Evolutionary conservation across 2,888 invertebrate genomes (phyloP), one percentile per base, ranked within the genome.

Genomic region (Ganaspis brasiliensis): DNA sequence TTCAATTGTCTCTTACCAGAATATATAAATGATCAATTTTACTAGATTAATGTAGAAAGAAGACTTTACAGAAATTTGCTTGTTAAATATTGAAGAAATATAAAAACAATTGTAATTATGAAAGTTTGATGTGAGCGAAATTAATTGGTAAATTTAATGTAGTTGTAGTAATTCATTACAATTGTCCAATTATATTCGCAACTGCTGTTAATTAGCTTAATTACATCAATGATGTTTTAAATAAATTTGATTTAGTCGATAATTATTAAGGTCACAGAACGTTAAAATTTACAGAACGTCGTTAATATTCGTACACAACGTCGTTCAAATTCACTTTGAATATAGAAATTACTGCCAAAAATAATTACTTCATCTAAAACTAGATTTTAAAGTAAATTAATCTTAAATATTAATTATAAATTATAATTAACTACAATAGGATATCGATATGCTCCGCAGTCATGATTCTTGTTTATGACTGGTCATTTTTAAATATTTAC

Each of bases 361-460:
- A 24, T 67, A 67, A 63, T 21, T 19, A 21, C 16, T 45, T 10
- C 24, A 49, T 24, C 16, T 67, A 67, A 16, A 16, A 16, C 8
- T 52, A 52, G 19, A 52, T 24, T 67, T 24, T 31, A 31, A 31
- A 24, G 21, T 45, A 67, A 63, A 45, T 37, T 63, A 40, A 37
- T 14, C 3, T 40, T 31, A 4, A 31, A 31, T 31, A 31, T 2
- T 31, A 31, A 31, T 31, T 31, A 31, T 31, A 4, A 31, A 31
- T 31, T 4, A 31, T 31, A 31, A 31, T 31, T 31, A 31, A 59
- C 59, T 72, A 76, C 55, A 55, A 73, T 52, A 52, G 6, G 31
- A 31, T 73, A 55, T 56, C 63, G 72, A 67, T 72, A 63, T 57
- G 76, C 67, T 73, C 73, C 55, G 55, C 67, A 67, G 67, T 76